Conservation (phyloP, 2,888 invertebrate genomes). For the Cataglyphis altisquamis region DNA sequence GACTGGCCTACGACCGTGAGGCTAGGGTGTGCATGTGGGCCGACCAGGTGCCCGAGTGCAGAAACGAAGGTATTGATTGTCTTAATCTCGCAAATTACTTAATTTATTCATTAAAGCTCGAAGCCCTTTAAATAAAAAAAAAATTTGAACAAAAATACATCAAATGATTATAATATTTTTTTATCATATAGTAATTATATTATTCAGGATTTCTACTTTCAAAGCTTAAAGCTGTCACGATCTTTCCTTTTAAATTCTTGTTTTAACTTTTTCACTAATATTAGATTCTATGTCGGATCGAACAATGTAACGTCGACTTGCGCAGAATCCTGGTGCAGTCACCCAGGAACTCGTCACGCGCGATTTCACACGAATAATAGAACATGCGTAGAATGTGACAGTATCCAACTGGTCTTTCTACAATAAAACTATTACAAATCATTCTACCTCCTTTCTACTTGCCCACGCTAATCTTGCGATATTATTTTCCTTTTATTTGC, state of each 20-base stretch:
- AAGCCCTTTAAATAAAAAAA: neutral
- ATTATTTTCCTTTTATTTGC: neutral
- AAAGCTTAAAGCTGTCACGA: neutral
- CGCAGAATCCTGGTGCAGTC: constrained; percentile 1
- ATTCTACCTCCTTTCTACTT: constrained; percentile 21
- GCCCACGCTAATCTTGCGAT: neutral
- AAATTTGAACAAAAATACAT: neutral
- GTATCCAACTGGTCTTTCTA: constrained; percentile 17
- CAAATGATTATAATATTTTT: neutral
- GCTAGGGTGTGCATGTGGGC: constrained; percentile 98
- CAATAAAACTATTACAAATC: constrained; percentile 10
- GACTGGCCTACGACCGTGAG: constrained; percentile 97
- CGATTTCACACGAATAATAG: constrained; percentile 39
- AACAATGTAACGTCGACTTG: neutral
- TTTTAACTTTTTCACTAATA: neutral
- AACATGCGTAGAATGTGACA: neutral
- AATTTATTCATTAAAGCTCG: neutral
- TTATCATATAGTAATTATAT: neutral
- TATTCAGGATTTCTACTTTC: neutral
- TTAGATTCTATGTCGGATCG: neutral
- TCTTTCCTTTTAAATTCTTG: neutral
- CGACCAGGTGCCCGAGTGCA: constrained; percentile 97
- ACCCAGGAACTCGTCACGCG: constrained; percentile 30
- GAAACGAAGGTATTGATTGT: constrained; percentile 91
- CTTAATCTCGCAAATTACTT: neutral